Base-by-base conservation (phyloP, 2,113 vertebrate genomes). In the Eupsittula cactorum region DNA sequence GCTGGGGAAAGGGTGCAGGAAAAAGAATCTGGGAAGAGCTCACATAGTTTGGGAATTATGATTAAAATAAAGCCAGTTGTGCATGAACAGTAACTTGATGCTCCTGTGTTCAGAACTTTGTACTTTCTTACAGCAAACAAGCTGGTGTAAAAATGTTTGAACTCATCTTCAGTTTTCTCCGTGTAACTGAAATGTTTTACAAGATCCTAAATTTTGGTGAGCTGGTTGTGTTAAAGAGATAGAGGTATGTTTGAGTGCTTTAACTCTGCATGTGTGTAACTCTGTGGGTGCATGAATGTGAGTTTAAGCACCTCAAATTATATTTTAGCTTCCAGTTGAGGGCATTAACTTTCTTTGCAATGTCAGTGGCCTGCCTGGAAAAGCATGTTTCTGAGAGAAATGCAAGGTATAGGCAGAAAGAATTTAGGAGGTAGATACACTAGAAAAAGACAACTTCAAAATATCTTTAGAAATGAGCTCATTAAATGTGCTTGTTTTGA, bases 401-500 rank as follows among this genome's bases (percentile, higher is more conserved):
- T 95, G 92, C 86, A 89, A 92, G 96, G 28, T 79, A 94, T 87
- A 96, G 67, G 53, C 77, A 96, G 86, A 84, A 60, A 88, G 88
- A 91, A 96, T 94, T 91, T 90, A 89, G 46, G 44, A 93, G 81
- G 50, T 57, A 33, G 31, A 57, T 68, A 50, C 31, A 17, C 44
- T 62, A 70, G 92, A 82, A 96, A 96, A 94, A 85, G 86, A 49
- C 52, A 63, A 42, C 52, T 96, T 94, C 88, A 94, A 93, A 96
- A 93, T 94, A 85, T 67, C 73, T 37, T 79, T 92, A 47, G 86
- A 92, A 94, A 93, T 82, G 59, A 97, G 63, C 88, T 96, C 91
- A 96, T 91, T 93, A 85, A 89, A 82, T 70, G 77, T 80, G 28
- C 31, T 67, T 96, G 86, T 94, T 97, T 96, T 96, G 93, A 95